These are phyloP conservation scores for Muscicapa adusta DNA, from an alignment of 2,113 vertebrate species.

Conservation along the genomic window DNA sequence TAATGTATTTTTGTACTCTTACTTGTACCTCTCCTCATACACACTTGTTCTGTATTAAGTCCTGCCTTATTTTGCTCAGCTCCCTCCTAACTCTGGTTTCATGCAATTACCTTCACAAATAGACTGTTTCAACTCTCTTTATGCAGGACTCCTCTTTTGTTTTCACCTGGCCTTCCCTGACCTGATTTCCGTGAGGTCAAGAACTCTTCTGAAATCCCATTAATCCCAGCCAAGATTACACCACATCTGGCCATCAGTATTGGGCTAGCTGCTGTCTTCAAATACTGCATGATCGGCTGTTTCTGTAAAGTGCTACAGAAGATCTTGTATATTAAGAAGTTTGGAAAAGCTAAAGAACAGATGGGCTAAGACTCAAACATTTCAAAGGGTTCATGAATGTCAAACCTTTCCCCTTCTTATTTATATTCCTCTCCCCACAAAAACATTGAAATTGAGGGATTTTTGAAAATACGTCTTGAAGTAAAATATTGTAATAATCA, in stretches of 20 bases:
- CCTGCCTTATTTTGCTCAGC: neutral
- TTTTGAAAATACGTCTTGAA: neutral
- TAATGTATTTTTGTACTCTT: slow-evolving; percentile 1
- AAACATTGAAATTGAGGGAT: neutral
- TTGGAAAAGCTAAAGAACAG: neutral
- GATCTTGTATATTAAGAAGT: neutral
- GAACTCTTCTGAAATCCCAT: slow-evolving; percentile 30
- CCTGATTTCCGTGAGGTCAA: slow-evolving; percentile 10
- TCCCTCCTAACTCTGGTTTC: slow-evolving; percentile 28
- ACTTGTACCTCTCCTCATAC: neutral
- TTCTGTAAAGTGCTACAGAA: neutral
- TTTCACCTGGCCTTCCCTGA: slow-evolving; percentile 37
- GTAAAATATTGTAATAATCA: neutral
- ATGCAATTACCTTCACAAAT: slow-evolving; percentile 49
- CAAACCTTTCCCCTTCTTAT: neutral
- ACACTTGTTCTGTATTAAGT: slow-evolving; percentile 32
- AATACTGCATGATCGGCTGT: neutral
- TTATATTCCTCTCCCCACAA: neutral
- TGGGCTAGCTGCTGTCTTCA: neutral
- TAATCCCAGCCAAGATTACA: slow-evolving; percentile 4
- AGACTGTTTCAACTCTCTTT: slow-evolving; percentile 23
- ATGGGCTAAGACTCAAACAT: neutral
- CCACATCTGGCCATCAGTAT: neutral
- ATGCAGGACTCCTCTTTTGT: slow-evolving; percentile 21
- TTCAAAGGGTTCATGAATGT: neutral